These are phyloP conservation scores for Tragelaphus imberbis DNA, from an alignment of 2,113 vertebrate genomes.

Conservation along the genomic window DNA sequence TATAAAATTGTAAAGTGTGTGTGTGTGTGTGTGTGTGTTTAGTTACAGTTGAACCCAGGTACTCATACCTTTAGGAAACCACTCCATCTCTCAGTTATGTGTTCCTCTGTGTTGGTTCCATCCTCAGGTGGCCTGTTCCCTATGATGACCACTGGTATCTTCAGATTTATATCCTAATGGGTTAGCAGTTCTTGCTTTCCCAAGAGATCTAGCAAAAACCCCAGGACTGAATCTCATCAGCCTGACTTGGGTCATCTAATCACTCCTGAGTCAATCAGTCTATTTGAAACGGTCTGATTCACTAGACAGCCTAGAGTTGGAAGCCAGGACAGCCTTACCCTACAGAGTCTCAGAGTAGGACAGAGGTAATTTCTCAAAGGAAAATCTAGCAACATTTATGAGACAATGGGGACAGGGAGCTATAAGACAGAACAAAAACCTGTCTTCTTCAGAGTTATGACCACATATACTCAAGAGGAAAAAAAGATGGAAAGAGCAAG, in stretches of 20 bases:
- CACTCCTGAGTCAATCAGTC: not conserved
- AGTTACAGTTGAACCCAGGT: not conserved
- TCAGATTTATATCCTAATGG: not conserved
- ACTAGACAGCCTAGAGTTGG: not conserved
- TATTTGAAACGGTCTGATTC: not conserved
- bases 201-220: not conserved
- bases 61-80: not conserved
- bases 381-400: not conserved
- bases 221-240: not conserved
- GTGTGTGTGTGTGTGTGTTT: not conserved
- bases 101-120: not conserved
- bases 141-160: not conserved
- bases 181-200: not conserved
- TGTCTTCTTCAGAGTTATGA: not conserved
- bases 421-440: not conserved
- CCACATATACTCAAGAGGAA: not conserved
- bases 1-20: not conserved
- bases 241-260: not conserved
- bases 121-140: not conserved
- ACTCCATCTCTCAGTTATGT: not conserved
- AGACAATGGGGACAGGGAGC: not conserved
- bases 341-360: not conserved
- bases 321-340: not conserved
- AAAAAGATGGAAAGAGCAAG: not conserved
- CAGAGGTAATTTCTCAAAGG: not conserved